These are phyloP conservation scores for Limnothrissa miodon DNA, from an alignment of 2,113 vertebrate genomes.

Conservation along the genomic window DNA sequence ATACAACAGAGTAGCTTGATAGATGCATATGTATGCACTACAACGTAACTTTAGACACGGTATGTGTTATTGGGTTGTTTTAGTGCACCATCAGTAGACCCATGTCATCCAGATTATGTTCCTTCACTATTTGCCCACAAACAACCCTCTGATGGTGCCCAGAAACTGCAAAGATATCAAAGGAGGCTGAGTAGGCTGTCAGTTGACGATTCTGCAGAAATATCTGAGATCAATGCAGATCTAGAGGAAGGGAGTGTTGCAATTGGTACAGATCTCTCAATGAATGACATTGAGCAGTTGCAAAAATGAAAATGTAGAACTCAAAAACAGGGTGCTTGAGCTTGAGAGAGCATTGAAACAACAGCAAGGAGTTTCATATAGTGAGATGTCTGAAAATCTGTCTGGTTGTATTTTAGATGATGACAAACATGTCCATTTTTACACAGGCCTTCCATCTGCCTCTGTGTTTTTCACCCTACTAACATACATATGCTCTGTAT, in stretches of 20 bases:
- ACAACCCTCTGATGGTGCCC: not conserved
- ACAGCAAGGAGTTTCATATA: not conserved
- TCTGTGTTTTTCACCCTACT: not conserved
- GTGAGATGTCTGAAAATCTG: not conserved
- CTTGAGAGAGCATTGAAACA: conserved; percentile 4
- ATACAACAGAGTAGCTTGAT: too few species aligned
- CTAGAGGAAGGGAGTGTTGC: not conserved
- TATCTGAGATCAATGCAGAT: not conserved
- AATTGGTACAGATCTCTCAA: conserved; percentile 21
- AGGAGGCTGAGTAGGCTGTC: not conserved
- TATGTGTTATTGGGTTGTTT: not conserved
- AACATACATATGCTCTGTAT: not conserved
- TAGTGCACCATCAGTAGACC: not conserved
- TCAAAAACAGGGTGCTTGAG: not conserved
- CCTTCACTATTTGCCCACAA: not conserved
- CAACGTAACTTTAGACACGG: too few species aligned
- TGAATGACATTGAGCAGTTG: conserved; percentile 10
- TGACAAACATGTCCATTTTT: not conserved
- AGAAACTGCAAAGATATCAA: not conserved
- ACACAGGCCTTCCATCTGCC: not conserved
- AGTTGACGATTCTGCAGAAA: not conserved
- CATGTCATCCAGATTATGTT: not conserved
- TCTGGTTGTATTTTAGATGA: not conserved
- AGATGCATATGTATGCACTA: too few species aligned
- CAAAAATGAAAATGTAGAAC: conserved; percentile 12